Conservation (phyloP, 2,888 invertebrate species). For the Bellardia bayeri region DNA sequence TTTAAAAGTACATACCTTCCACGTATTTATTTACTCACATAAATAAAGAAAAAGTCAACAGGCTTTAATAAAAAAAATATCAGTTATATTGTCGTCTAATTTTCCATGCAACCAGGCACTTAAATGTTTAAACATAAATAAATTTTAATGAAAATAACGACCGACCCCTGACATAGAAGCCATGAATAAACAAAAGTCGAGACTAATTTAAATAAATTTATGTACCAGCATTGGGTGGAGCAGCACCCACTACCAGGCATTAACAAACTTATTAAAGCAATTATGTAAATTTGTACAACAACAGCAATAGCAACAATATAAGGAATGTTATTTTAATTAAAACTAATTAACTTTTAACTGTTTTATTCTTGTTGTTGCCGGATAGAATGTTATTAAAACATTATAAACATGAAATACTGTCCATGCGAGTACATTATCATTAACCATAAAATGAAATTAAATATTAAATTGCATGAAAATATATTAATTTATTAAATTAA, state of each 20-base stretch:
- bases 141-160: neutral
- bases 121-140: neutral
- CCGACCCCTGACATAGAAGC: neutral
- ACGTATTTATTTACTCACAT: neutral
- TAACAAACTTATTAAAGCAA: slow-evolving; percentile 6
- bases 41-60: neutral
- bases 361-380: neutral
- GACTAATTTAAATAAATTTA: neutral
- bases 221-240: neutral
- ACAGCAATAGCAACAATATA: neutral
- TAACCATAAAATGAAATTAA: neutral
- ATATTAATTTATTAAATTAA: neutral
- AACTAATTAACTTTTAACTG: slow-evolving; percentile 57
- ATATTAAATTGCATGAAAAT: neutral
- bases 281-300: slow-evolving; percentile 41
- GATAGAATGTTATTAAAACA: slow-evolving; percentile 6
- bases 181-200: neutral
- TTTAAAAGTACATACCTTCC: neutral
- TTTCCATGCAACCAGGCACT: neutral
- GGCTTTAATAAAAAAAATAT: neutral
- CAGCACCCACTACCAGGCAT: neutral
- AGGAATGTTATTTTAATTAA: slow-evolving; percentile 58
- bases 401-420: neutral
- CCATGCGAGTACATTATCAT: neutral
- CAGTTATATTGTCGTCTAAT: neutral